Conservation (phyloP, 2,888 invertebrate genomes). For the Orthosia incerta region DNA sequence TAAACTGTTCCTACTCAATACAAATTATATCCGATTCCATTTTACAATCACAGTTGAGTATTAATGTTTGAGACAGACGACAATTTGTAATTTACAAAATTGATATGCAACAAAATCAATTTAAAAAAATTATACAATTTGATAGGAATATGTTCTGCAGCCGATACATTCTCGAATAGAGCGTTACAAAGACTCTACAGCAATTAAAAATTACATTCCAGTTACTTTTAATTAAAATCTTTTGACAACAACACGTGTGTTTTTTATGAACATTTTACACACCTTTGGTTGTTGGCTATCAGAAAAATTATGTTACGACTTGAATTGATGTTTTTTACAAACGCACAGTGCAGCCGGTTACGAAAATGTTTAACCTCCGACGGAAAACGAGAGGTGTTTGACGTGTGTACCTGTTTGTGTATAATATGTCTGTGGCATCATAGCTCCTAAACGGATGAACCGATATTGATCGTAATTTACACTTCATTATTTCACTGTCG, state of each 20-base stretch:
- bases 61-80: constrained; percentile 53
- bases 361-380: not conserved
- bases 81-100: constrained; percentile 16
- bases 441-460: no score
- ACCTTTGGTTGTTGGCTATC: constrained; percentile 49
- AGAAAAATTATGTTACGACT: constrained; percentile 7
- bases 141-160: not conserved
- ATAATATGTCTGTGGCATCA: no score
- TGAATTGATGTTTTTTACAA: not conserved
- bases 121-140: not conserved
- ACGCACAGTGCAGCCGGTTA: not conserved
- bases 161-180: not conserved
- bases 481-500: no score
- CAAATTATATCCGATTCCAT: constrained; percentile 50
- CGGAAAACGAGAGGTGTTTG: no score
- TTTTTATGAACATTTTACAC: no score
- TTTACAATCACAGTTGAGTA: constrained; percentile 76
- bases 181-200: not conserved
- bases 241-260: no score
- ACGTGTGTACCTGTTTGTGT: no score
- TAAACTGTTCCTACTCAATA: constrained; percentile 40
- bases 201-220: no score
- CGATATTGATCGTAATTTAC: no score
- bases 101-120: not conserved
- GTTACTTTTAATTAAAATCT: not conserved